These are phyloP conservation scores for Actinopyga echinites DNA, from an alignment of 53 echinoderm and acorn worm species.

Conservation along the genomic window DNA sequence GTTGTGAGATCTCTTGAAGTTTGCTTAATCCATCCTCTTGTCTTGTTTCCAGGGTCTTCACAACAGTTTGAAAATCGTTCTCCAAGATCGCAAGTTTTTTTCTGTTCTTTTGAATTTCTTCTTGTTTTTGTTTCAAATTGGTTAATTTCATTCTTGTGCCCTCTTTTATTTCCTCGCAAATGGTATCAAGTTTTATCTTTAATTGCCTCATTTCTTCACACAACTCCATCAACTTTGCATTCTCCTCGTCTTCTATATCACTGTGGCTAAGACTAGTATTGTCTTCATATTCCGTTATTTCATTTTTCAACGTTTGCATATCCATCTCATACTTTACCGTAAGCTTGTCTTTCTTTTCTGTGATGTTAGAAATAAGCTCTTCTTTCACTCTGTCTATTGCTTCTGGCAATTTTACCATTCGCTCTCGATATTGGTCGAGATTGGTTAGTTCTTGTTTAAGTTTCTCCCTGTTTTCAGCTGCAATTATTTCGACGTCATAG, in stretches of 20 bases:
- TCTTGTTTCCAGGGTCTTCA: neutral
- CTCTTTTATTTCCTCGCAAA: no score
- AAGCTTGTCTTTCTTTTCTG: neutral
- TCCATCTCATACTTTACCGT: neutral
- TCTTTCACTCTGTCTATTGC: neutral
- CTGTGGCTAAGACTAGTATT: neutral
- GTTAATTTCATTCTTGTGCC: no score
- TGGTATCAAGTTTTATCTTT: neutral
- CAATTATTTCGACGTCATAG: neutral
- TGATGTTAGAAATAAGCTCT: neutral
- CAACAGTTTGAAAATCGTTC: no score
- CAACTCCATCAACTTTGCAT: neutral
- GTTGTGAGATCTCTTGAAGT: no score
- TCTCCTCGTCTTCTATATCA: neutral
- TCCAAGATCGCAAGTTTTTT: no score
- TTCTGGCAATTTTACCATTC: no score
- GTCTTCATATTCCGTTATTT: neutral
- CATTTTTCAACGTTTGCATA: neutral
- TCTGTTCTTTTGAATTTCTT: no score
- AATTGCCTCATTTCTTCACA: no score
- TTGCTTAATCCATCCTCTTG: neutral
- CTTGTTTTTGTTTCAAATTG: no score
- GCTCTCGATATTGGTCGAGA: neutral
- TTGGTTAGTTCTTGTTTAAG: neutral
- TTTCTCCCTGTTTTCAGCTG: no score